Percentiles rank a stretch among this genome's conserved stretches.
These are phyloP conservation scores for Psilopsiagon aurifrons DNA, from an alignment of 2,113 vertebrate species.

Conservation along the genomic window DNA sequence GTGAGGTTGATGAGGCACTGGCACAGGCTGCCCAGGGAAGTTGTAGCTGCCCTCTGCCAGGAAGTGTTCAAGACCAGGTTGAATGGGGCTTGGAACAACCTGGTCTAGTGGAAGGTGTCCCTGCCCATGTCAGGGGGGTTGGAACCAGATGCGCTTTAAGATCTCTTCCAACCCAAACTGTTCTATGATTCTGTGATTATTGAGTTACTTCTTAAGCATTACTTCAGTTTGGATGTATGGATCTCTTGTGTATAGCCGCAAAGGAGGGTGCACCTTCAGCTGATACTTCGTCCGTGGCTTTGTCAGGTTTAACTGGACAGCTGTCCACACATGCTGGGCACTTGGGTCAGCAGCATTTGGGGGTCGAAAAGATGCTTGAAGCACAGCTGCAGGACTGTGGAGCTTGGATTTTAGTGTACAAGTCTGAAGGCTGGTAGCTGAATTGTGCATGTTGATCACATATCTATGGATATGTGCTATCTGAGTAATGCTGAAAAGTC, in stretches of 20 bases:
- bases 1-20: not conserved
- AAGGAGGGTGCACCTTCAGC: not conserved
- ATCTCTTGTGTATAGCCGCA: not conserved
- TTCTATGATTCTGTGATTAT: not conserved
- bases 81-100: not conserved
- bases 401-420: not conserved
- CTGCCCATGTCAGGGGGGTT: not conserved
- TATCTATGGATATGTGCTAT: fast-evolving
- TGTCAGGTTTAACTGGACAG: too few relatives aligned
- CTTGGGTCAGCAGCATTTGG: not conserved
- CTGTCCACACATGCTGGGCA: fast-evolving
- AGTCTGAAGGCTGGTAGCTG: not conserved
- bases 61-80: not conserved
- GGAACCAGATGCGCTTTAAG: not conserved
- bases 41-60: not conserved
- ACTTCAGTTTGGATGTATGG: not conserved
- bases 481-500: not conserved
- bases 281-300: not conserved
- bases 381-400: not conserved
- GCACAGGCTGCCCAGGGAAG: not conserved
- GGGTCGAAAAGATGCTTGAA: not conserved
- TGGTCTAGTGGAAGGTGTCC: not conserved
- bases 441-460: not conserved
- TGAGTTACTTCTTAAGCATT: not conserved
- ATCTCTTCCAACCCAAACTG: not conserved